Evolutionary conservation across 2,888 invertebrate species (phyloP), one percentile per base, ranked within the genome.

Genomic region (Macrosiphum euphorbiae): DNA sequence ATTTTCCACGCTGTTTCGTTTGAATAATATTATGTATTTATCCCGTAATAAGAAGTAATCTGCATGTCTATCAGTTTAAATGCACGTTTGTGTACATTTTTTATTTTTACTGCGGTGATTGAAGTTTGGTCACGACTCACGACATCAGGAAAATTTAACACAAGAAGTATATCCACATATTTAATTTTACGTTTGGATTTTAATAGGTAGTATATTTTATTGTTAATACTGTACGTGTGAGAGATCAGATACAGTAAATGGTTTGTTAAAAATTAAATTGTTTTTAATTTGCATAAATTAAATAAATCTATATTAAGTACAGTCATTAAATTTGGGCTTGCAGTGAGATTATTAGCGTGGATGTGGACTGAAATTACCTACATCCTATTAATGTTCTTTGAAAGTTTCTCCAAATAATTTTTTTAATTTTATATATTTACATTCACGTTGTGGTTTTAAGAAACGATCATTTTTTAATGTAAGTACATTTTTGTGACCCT

Each of bases 241-340:
- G 67, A 67, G 16, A 67, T 67, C 16, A 35, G 67, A 2, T 35
- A 67, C 35, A 35, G 67, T 16, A 67, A 67, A 55, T 20, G 55
- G 35, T 20, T 78, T 78, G 35, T 41, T 16, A 67, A n/a, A 67
- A 35, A 0, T 67, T 4, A 67, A 67, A 67, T 16, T 67, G n/a
- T 67, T n/a, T 67, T 78, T 78, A 78, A 78, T 78, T 78, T 78
- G 78, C 35, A 78, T 78, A 78, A 35, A 35, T 78, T 78, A 35
- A 78, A 35, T 78, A 78, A 78, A 78, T 20, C 35, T 78, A 20
- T 78, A 78, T 20, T 3, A n/a, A n/a, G n/a, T n/a, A 35, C 20
- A 35, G 78, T 78, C 67, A 35, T 78, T 78, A 78, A 78, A 35
- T 78, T 35, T 16, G 20, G 7, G 8, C 20, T 35, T 35, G 16